These are phyloP conservation scores for Huso huso DNA, from an alignment of 2,797 vertebrate genomes.

Conservation along the genomic window DNA sequence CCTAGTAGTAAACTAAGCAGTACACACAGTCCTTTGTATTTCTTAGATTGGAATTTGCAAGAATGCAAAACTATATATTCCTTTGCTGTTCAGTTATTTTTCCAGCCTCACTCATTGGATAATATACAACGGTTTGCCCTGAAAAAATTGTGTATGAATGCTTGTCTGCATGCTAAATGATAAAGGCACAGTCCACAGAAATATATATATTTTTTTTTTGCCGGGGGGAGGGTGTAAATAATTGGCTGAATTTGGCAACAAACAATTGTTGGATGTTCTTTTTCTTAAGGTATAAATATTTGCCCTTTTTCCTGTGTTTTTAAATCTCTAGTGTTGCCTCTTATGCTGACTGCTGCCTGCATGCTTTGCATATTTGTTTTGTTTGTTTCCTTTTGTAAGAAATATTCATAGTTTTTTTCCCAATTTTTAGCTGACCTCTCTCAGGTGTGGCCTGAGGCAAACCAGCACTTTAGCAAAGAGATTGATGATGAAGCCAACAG, in stretches of 20 bases:
- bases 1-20: no score
- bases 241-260: no score
- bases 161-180: conserved; percentile 17
- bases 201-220: no score
- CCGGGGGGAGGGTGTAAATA: no score
- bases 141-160: conserved; percentile 20
- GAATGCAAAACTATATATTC: background rate
- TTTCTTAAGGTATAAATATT: no score
- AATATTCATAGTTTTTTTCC: conserved; percentile 9
- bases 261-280: no score
- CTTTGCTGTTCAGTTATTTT: no score
- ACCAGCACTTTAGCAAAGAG: conserved; percentile 99
- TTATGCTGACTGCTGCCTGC: no score
- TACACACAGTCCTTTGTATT: no score
- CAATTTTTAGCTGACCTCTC: conserved; percentile 83
- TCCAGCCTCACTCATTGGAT: background rate
- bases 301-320: no score
- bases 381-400: background rate
- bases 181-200: background rate
- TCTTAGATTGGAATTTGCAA: background rate
- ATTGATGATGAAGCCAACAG: conserved; percentile 99
- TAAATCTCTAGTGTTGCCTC: no score
- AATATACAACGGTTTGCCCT: conserved; percentile 5
- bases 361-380: background rate
- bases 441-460: conserved; percentile 99